phyloP scores from a whole-genome alignment of 2,888 invertebrate genomes.

The Scaptomyza caliginosa region DNA sequence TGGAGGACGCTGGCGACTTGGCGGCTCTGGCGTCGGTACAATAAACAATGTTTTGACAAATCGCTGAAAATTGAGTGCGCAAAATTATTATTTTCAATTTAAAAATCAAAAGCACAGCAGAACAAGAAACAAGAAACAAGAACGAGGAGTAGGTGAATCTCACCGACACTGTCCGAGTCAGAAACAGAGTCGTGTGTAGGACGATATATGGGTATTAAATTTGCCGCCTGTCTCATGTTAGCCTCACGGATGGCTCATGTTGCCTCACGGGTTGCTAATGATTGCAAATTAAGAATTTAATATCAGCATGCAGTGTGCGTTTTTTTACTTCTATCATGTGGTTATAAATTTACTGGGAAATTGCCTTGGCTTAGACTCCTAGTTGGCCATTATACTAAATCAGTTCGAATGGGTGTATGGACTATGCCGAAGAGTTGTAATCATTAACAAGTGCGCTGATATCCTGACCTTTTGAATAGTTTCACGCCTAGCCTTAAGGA shows the following conservation, averaged over 20 bases:
- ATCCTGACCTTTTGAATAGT: slow-evolving; percentile 67
- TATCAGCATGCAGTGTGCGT: slow-evolving; percentile 49
- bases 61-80: slow-evolving; percentile 84
- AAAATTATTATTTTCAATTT: slow-evolving; percentile 83
- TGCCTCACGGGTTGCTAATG: slow-evolving; percentile 81
- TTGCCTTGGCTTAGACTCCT: slow-evolving; percentile 43
- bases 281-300: slow-evolving; percentile 84
- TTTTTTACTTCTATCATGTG: slow-evolving; percentile 30
- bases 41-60: slow-evolving; percentile 84
- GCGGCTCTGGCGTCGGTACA: slow-evolving; percentile 72
- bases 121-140: slow-evolving; percentile 1
- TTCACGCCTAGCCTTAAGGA: slow-evolving; percentile 64
- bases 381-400: slow-evolving; percentile 62
- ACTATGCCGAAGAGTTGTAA: slow-evolving; percentile 22
- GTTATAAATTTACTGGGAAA: slow-evolving; percentile 66
- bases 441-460: slow-evolving; percentile 63
- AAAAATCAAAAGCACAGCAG: slow-evolving; percentile 60
- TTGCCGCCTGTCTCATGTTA: slow-evolving; percentile 65
- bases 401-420: slow-evolving; percentile 36
- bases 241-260: slow-evolving; percentile 32
- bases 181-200: slow-evolving; percentile 44
- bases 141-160: slow-evolving; percentile 9
- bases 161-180: neutral
- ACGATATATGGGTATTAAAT: slow-evolving; percentile 77
- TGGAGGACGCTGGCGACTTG: slow-evolving; percentile 39